phyloP scores from a whole-genome alignment of 2,797 vertebrate species.

The Hipposideros larvatus region DNA sequence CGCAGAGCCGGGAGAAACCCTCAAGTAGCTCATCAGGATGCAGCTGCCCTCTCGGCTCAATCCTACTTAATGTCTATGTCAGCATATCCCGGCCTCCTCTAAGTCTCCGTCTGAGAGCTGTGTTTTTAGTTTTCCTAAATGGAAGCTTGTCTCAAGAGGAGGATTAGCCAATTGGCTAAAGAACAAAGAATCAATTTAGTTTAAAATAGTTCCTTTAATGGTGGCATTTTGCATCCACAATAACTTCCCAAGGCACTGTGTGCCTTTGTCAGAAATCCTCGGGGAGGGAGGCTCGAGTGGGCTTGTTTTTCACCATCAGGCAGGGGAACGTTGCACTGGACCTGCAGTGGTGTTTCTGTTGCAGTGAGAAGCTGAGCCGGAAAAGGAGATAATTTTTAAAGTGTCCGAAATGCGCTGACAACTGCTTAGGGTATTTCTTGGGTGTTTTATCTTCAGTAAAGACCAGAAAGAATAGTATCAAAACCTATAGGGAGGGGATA shows the following conservation, averaged over 20 bases:
- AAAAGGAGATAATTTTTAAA: conserved; percentile 23
- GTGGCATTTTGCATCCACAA: conserved; percentile 77
- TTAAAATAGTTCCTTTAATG: conserved; percentile 82
- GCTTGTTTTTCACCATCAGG: neutral
- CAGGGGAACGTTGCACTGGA: neutral
- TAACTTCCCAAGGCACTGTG: conserved; percentile 70
- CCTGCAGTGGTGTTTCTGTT: neutral
- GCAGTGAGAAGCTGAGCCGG: conserved; percentile 6
- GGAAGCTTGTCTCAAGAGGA: conserved; percentile 75
- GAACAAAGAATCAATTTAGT: conserved; percentile 82
- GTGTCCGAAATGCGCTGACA: conserved; percentile 35
- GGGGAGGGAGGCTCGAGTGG: conserved; percentile 1
- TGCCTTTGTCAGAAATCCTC: conserved; percentile 70
- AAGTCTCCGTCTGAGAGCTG: conserved; percentile 50
- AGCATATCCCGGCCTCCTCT: conserved; percentile 66
- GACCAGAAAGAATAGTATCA: conserved; percentile 64
- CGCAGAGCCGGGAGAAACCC: neutral
- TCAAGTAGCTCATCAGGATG: conserved; percentile 69
- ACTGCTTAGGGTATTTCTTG: conserved; percentile 13
- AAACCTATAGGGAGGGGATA: conserved; percentile 38
- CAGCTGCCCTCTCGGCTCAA: conserved; percentile 48
- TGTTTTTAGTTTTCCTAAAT: conserved; percentile 80
- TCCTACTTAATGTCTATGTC: conserved; percentile 78
- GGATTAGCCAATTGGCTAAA: conserved; percentile 80
- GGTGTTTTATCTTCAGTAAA: conserved; percentile 67